Evolutionary conservation across 2,113 vertebrate species (phyloP).

Genomic region (Struthio camelus): DNA sequence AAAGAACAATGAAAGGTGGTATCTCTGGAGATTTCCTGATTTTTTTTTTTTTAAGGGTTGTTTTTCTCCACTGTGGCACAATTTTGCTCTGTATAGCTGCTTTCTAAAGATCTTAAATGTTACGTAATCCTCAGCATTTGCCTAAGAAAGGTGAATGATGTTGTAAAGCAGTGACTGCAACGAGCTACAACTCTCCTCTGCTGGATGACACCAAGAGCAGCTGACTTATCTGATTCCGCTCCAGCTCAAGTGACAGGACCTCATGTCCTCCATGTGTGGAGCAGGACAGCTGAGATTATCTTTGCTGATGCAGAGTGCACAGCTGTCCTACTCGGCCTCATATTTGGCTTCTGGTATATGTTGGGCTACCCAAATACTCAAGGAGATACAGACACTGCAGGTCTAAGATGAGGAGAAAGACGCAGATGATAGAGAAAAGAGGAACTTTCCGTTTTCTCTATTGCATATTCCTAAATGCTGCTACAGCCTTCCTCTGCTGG

Average conservation of each 20-base stretch:
- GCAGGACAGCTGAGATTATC: background rate
- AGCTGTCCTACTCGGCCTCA: background rate
- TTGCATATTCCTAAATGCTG: background rate
- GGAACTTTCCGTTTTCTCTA: background rate
- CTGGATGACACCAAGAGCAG: background rate
- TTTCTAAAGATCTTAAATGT: background rate
- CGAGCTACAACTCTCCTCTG: background rate
- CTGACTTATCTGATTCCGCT: background rate
- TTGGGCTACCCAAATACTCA: background rate
- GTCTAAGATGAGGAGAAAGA: background rate
- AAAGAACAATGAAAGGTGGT: background rate
- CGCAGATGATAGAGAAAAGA: background rate
- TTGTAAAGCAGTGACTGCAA: background rate
- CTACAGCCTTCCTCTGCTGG: background rate
- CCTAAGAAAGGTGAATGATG: accelerated
- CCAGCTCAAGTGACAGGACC: background rate
- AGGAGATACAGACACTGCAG: background rate
- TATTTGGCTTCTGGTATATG: background rate
- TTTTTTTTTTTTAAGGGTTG: background rate
- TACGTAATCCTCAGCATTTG: background rate
- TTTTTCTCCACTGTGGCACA: background rate
- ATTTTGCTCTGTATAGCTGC: background rate
- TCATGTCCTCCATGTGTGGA: too few relatives aligned
- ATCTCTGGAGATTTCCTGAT: background rate
- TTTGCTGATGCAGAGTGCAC: background rate